phyloP scores from a whole-genome alignment of 2,888 invertebrate genomes.

The Agrotis ipsilon region DNA sequence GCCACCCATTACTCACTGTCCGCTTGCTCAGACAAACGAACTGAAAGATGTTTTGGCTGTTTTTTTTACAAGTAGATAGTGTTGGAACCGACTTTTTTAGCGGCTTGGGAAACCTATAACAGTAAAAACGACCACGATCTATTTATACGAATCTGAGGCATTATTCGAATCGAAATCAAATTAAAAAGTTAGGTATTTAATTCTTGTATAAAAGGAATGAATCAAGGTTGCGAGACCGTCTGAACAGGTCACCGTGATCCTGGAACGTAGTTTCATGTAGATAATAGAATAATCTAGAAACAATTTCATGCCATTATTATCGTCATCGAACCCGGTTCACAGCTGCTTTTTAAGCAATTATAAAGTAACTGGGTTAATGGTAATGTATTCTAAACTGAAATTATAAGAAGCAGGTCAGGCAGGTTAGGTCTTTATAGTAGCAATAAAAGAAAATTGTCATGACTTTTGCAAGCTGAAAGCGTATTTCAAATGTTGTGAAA shows the following conservation, averaged over 20 bases:
- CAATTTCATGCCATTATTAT: conserved; percentile 27
- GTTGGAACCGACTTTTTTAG: neutral
- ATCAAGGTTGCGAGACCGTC: neutral
- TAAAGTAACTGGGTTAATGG: conserved; percentile 27
- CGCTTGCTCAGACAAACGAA: neutral
- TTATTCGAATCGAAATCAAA: neutral
- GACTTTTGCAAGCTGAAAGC: neutral
- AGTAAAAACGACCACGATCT: too few species aligned
- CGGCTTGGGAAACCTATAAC: neutral
- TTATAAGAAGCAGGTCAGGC: conserved; percentile 27
- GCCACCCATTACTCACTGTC: too few species aligned
- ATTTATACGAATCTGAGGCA: too few species aligned
- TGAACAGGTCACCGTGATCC: too few species aligned
- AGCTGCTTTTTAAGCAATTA: conserved; percentile 29
- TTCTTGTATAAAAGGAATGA: neutral
- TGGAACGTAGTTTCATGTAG: too few species aligned
- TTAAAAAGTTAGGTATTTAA: neutral
- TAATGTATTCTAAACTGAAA: conserved; percentile 22
- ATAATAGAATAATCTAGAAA: too few species aligned
- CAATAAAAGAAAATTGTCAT: conserved; percentile 25
- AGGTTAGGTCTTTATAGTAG: neutral
- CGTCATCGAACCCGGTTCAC: conserved; percentile 15
- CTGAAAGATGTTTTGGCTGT: conserved; percentile 1
- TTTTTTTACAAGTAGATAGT: neutral
- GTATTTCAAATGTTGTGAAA: conserved; percentile 9